Conservation (phyloP, 2,888 invertebrate species). For the Seira ritae region DNA sequence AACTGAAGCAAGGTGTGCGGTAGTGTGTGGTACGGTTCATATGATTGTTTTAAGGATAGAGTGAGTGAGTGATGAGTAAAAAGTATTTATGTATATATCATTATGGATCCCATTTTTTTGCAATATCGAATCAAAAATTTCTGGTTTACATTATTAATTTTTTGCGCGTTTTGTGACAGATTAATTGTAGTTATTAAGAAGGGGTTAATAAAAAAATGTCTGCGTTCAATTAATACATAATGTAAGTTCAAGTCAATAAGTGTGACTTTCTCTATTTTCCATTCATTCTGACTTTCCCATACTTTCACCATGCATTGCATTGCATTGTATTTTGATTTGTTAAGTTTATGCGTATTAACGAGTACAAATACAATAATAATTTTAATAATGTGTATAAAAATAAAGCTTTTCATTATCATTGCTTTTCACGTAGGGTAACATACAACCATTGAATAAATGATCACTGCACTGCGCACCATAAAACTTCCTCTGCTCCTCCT, state of each 20-base stretch:
- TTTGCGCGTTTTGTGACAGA: background rate
- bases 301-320: no score
- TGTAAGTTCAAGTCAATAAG: no score
- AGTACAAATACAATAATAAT: slow-evolving; percentile 36
- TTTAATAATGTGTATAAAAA: slow-evolving; percentile 59
- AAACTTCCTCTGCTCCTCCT: background rate
- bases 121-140: no score
- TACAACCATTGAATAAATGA: no score
- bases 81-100: background rate
- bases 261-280: no score
- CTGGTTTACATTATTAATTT: no score
- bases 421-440: slow-evolving; percentile 10
- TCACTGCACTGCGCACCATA: background rate
- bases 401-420: slow-evolving; percentile 50
- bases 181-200: background rate
- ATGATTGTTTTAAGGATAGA: no score
- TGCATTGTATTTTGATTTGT: background rate
- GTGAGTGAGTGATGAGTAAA: no score
- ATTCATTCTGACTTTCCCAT: no score
- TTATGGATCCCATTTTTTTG: background rate
- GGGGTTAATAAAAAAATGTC: background rate
- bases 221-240: no score
- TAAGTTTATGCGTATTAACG: slow-evolving; percentile 35
- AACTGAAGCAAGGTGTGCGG: no score
- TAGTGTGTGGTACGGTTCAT: no score